Conservation (phyloP, 2,888 invertebrate genomes). For the Tetranychus truncatus region DNA sequence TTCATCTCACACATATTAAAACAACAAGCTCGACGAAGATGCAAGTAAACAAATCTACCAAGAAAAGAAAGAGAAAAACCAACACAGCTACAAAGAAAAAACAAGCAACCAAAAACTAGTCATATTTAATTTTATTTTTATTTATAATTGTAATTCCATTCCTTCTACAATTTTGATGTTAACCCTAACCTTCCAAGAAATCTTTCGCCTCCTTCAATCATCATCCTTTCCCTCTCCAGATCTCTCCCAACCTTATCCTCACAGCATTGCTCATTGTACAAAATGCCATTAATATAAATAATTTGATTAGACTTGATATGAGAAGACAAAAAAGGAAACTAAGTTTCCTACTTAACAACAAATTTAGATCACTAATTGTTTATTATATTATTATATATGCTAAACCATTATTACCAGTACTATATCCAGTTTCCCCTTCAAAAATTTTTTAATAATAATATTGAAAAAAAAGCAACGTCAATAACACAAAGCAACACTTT, state of each 20-base stretch:
- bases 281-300: neutral
- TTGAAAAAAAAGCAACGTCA: no score
- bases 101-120: neutral
- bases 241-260: neutral
- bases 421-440: no score
- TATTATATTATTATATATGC: neutral
- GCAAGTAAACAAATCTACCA: neutral
- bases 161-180: neutral
- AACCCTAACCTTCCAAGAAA: neutral
- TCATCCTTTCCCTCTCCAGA: neutral
- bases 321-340: neutral
- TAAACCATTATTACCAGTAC: neutral
- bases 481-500: no score
- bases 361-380: neutral
- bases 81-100: neutral
- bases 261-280: constrained; percentile 4
- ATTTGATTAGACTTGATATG: neutral
- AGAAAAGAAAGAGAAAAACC: neutral
- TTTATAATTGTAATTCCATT: neutral
- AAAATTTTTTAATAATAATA: no score
- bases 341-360: neutral
- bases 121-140: neutral
- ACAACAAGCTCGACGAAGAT: no score
- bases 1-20: no score
- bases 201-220: neutral